phyloP scores from a whole-genome alignment of 2,888 invertebrate species.

The Mesoligia furuncula region DNA sequence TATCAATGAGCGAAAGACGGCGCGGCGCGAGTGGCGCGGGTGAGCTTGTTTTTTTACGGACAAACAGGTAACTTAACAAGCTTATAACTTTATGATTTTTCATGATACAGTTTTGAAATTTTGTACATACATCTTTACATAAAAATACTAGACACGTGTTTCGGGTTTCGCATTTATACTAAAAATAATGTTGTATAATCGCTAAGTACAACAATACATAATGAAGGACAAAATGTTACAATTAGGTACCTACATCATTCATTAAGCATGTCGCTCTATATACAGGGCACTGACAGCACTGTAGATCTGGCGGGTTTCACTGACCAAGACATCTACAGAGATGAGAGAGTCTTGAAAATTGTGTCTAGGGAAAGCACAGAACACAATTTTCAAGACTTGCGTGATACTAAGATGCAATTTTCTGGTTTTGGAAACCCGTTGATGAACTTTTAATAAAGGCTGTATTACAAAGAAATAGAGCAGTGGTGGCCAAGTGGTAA shows the following conservation, averaged over 20 bases:
- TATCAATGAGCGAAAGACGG: no score
- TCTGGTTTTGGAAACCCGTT: neutral
- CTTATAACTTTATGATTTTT: no score
- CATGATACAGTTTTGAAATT: no score
- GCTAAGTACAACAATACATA: neutral
- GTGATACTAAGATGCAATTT: neutral
- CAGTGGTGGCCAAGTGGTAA: no score
- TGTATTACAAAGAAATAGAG: conserved; percentile 1
- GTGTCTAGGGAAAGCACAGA: neutral
- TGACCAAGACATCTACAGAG: neutral
- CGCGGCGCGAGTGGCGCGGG: no score
- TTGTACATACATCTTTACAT: no score
- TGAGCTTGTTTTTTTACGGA: no score
- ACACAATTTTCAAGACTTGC: neutral
- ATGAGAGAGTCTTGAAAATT: neutral
- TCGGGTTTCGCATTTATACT: no score
- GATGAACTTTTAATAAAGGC: neutral
- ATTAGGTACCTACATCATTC: neutral
- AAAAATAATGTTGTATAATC: no score
- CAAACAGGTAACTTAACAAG: no score
- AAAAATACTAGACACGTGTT: no score
- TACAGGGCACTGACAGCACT: neutral
- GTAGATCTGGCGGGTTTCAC: neutral
- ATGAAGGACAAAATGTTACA: neutral
- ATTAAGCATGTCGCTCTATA: neutral